Evolutionary conservation across 2,888 invertebrate species (phyloP).

Genomic region (Prostheceraeus crozeri): DNA sequence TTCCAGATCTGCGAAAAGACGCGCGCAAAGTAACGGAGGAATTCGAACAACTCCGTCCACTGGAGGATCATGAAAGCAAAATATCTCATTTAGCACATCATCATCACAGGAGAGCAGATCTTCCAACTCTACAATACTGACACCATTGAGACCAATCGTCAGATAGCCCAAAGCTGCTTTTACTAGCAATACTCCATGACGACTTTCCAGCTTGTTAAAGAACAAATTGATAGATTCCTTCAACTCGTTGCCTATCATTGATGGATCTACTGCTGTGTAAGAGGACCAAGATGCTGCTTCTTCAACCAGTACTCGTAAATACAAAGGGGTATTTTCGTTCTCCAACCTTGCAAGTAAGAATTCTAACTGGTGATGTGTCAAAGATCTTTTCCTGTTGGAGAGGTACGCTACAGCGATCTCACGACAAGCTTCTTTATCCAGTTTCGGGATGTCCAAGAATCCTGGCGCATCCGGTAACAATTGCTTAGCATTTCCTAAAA

Average conservation of each 20-base stretch:
- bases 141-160: not conserved
- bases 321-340: not conserved
- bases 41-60: not conserved
- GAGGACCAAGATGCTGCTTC: slow-evolving; percentile 7
- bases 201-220: not conserved
- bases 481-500: slow-evolving; percentile 29
- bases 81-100: not conserved
- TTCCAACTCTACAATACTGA: slow-evolving; percentile 9
- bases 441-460: slow-evolving; percentile 37
- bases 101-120: slow-evolving; percentile 7
- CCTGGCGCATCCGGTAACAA: not conserved
- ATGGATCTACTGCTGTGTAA: not conserved
- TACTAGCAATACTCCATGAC: not conserved
- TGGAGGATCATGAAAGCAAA: not conserved
- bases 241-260: not conserved
- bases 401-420: slow-evolving; percentile 39
- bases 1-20: not conserved
- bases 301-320: not conserved
- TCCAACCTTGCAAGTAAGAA: not conserved
- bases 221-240: not conserved
- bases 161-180: not conserved
- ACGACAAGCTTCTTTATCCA: slow-evolving; percentile 36
- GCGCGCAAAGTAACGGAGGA: slow-evolving; percentile 1
- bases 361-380: slow-evolving; percentile 38
- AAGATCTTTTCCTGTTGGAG: slow-evolving; percentile 14